Conservation (phyloP, 2,113 vertebrate genomes). For the Ariopsis seemanni region DNA sequence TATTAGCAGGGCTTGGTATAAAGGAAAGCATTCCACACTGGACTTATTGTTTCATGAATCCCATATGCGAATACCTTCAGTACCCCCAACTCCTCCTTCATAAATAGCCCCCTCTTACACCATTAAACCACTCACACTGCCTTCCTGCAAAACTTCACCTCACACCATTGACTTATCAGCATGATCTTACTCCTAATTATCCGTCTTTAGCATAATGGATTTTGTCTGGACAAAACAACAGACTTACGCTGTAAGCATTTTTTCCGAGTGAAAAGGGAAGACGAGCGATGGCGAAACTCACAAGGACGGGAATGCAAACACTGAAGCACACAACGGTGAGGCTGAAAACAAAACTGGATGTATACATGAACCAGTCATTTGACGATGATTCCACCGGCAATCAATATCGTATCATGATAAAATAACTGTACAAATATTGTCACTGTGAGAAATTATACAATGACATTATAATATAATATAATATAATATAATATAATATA, state of each 20-base stretch:
- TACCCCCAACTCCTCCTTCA: slow-evolving; percentile 43
- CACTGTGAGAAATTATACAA: not conserved
- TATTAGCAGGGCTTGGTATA: slow-evolving; percentile 64
- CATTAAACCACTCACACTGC: slow-evolving; percentile 65
- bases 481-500: not conserved
- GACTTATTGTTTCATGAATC: slow-evolving; percentile 73
- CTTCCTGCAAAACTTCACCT: slow-evolving; percentile 64
- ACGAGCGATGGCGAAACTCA: not conserved
- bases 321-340: not conserved
- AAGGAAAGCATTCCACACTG: slow-evolving; percentile 71
- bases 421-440: not conserved
- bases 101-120: slow-evolving; percentile 45
- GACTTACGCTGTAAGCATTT: not conserved
- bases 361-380: not conserved
- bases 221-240: slow-evolving; percentile 21
- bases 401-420: not conserved
- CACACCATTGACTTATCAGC: slow-evolving; percentile 48
- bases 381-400: not conserved
- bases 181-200: slow-evolving; percentile 22
- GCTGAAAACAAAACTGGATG: not conserved
- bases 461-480: not conserved
- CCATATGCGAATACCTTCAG: slow-evolving; percentile 74
- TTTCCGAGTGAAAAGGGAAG: not conserved
- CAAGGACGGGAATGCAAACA: not conserved
- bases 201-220: slow-evolving; percentile 15